These are phyloP conservation scores for Urocyon cinereoargenteus DNA, from an alignment of 2,797 vertebrate genomes.

Conservation along the genomic window DNA sequence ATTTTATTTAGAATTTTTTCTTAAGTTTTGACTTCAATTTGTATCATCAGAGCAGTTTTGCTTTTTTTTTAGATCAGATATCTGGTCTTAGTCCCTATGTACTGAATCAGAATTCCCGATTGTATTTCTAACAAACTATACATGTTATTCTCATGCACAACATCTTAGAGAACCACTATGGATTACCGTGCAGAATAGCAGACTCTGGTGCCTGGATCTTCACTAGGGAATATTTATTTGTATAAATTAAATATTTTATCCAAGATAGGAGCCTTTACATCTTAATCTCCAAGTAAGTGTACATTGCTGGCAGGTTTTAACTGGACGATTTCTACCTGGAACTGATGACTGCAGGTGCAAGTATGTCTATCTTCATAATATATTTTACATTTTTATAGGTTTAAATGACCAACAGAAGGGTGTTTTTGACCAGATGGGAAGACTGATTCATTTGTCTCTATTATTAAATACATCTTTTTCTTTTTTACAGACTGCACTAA, in stretches of 20 bases:
- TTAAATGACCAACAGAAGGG: neutral
- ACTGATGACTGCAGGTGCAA: neutral
- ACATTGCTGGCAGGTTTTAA: neutral
- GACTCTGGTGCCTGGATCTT: neutral
- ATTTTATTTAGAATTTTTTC: neutral
- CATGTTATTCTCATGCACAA: neutral
- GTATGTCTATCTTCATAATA: neutral
- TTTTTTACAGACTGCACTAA: neutral
- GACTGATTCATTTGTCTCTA: neutral
- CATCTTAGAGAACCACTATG: neutral
- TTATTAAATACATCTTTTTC: neutral
- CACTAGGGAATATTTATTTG: neutral
- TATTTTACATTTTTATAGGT: neutral
- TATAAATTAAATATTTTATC: neutral
- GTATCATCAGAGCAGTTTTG: neutral
- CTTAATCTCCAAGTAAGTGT: neutral
- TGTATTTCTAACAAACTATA: conserved; percentile 9
- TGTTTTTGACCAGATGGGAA: neutral
- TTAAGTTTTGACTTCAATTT: neutral
- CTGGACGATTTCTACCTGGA: neutral
- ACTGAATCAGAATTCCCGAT: neutral
- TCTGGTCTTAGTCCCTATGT: neutral
- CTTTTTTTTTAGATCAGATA: neutral
- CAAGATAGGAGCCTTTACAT: neutral
- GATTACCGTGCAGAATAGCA: neutral